These are phyloP conservation scores for Drosophila sulfurigaster DNA, from an alignment of 1,140 invertebrate species.

Conservation along the genomic window DNA sequence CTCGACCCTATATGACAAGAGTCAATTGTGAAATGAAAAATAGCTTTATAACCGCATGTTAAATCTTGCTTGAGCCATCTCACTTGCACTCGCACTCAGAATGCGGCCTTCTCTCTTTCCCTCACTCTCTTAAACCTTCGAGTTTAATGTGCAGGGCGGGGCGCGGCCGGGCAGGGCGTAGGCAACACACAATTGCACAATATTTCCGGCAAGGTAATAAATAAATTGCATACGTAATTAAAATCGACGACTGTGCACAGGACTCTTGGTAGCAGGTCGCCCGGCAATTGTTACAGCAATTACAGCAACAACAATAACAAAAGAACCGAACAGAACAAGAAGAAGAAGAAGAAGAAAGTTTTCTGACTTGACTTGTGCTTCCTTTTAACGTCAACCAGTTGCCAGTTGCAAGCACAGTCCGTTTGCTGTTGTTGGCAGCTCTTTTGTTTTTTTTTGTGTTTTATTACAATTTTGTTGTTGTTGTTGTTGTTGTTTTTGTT, in stretches of 20 bases:
- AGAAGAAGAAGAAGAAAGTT: slow-evolving; percentile 61
- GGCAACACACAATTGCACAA: slow-evolving; percentile 73
- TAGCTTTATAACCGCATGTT: slow-evolving; percentile 75
- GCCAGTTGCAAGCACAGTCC: slow-evolving; percentile 33
- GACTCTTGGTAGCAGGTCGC: slow-evolving; percentile 35
- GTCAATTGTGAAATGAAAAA: slow-evolving; percentile 76
- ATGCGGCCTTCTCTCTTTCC: not conserved
- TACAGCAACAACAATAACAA: slow-evolving; percentile 52
- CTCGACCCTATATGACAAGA: slow-evolving; percentile 44
- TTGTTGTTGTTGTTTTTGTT: not conserved
- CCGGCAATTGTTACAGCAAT: slow-evolving; percentile 61
- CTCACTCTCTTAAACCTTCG: not conserved
- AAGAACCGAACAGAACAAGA: slow-evolving; percentile 18
- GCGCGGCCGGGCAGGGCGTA: slow-evolving; percentile 14
- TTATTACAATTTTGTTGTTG: not conserved
- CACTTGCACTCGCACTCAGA: not conserved
- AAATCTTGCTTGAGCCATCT: slow-evolving; percentile 47
- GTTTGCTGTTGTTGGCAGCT: slow-evolving; percentile 65
- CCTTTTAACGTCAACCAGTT: slow-evolving; percentile 73
- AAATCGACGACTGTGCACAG: slow-evolving; percentile 77
- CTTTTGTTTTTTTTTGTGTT: slow-evolving; percentile 46
- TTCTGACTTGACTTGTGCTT: slow-evolving; percentile 74
- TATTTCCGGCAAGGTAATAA: slow-evolving; percentile 82
- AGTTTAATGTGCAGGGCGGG: slow-evolving; percentile 34
- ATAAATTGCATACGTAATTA: slow-evolving; percentile 84